Evolutionary conservation across 2,113 vertebrate species (phyloP).

Genomic region (Boulengeromyrus knoepffleri): DNA sequence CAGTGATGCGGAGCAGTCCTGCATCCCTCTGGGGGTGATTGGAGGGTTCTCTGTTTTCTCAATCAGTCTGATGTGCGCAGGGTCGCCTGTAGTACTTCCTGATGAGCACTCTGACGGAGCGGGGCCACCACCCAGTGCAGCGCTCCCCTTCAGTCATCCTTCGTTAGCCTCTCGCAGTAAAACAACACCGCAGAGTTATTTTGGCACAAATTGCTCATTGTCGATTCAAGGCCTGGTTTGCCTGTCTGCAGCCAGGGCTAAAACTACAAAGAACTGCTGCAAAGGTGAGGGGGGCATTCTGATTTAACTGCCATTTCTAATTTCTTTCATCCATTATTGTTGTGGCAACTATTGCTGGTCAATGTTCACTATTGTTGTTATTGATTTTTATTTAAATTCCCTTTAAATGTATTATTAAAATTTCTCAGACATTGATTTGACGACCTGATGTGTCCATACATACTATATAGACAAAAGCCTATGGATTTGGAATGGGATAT

Average conservation of each 20-base stretch:
- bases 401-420: background rate
- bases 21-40: background rate
- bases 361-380: background rate
- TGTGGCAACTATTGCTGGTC: background rate
- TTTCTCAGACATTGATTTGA: background rate
- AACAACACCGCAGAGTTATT: background rate
- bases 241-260: background rate
- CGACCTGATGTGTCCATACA: background rate
- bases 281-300: background rate
- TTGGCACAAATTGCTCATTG: background rate
- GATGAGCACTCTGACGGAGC: background rate
- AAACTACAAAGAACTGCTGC: background rate
- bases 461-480: too few relatives aligned
- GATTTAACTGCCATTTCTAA: background rate
- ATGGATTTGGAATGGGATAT: too few relatives aligned
- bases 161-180: background rate
- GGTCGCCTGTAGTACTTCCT: background rate
- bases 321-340: background rate
- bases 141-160: background rate
- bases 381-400: background rate
- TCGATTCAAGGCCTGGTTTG: background rate
- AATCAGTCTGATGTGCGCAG: background rate
- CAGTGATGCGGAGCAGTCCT: background rate
- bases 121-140: background rate
- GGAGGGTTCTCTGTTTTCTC: background rate